These are phyloP conservation scores for Podarcis cretensis DNA, from an alignment of 2,113 vertebrate genomes.

Conservation along the genomic window DNA sequence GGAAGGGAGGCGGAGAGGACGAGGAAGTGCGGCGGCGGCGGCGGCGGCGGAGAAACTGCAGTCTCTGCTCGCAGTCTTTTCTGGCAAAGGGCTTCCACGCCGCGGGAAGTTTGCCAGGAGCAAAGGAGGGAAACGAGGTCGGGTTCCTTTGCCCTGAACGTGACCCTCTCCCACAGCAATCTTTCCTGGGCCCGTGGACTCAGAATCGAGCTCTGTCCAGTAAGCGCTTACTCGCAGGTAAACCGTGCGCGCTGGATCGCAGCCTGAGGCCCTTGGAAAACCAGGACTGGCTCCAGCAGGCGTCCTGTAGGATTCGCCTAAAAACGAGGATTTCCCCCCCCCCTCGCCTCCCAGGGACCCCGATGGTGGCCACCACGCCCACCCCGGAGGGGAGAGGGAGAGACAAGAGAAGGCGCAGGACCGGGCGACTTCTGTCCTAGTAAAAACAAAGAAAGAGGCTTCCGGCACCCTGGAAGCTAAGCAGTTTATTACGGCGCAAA, in stretches of 20 bases:
- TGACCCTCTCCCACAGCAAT: too few species aligned
- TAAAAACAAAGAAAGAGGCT: too few species aligned
- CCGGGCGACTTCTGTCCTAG: too few species aligned
- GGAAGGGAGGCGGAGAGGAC: neutral
- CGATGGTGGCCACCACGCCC: neutral
- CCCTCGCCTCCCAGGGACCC: too few species aligned
- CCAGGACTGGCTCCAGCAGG: neutral
- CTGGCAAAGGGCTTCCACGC: neutral
- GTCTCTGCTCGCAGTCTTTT: too few species aligned
- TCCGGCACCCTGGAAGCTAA: neutral
- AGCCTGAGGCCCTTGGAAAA: too few species aligned
- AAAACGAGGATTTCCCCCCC: neutral
- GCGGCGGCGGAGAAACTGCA: neutral
- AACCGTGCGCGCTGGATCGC: too few species aligned
- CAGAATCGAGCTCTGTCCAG: too few species aligned
- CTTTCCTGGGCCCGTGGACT: too few species aligned
- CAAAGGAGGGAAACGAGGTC: neutral
- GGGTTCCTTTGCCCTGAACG: rapidly evolving
- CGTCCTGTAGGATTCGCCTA: neutral
- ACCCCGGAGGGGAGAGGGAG: neutral
- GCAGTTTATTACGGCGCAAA: neutral
- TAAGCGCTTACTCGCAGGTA: too few species aligned
- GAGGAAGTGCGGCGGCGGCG: neutral
- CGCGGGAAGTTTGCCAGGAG: neutral
- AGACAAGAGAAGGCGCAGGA: too few species aligned